phyloP scores from a whole-genome alignment of 2,797 vertebrate genomes.

The Cetoscarus ocellatus region DNA sequence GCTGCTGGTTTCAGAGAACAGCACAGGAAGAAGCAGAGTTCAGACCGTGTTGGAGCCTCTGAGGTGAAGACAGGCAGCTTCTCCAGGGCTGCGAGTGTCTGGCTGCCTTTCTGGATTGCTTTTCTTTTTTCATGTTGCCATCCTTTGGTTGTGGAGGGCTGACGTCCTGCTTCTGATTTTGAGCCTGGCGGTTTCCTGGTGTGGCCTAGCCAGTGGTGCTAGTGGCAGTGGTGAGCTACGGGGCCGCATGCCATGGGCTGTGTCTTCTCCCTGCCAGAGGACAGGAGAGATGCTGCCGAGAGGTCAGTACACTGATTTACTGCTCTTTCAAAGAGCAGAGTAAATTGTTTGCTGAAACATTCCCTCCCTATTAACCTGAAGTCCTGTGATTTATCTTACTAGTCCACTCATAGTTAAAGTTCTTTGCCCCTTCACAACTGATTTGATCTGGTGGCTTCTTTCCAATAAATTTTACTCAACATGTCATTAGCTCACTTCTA shows the following conservation, averaged over 20 bases:
- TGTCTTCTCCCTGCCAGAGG: constrained; percentile 88
- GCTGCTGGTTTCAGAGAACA: constrained; percentile 62
- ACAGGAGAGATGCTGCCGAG: constrained; percentile 80
- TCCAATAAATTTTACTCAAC: background rate
- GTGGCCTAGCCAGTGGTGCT: constrained; percentile 66
- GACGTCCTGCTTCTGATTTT: constrained; percentile 65
- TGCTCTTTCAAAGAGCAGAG: background rate
- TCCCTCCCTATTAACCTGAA: background rate
- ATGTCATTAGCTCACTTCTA: background rate
- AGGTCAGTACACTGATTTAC: constrained; percentile 87
- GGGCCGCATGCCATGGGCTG: constrained; percentile 90
- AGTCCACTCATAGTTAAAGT: no score
- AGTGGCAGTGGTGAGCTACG: constrained; percentile 60
- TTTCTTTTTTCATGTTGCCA: constrained; percentile 41
- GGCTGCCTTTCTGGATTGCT: constrained; percentile 37
- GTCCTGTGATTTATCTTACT: background rate
- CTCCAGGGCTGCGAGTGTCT: constrained; percentile 38
- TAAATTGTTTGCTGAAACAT: background rate
- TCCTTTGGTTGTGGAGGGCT: constrained; percentile 35
- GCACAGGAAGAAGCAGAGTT: constrained; percentile 73
- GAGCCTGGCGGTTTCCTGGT: constrained; percentile 51
- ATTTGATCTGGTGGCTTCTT: constrained; percentile 1
- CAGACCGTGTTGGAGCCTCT: constrained; percentile 56
- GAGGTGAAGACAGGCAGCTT: constrained; percentile 56
- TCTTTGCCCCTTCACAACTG: background rate